Evolutionary conservation across 2,113 vertebrate genomes (phyloP).

Genomic region (Cranoglanis bouderius): DNA sequence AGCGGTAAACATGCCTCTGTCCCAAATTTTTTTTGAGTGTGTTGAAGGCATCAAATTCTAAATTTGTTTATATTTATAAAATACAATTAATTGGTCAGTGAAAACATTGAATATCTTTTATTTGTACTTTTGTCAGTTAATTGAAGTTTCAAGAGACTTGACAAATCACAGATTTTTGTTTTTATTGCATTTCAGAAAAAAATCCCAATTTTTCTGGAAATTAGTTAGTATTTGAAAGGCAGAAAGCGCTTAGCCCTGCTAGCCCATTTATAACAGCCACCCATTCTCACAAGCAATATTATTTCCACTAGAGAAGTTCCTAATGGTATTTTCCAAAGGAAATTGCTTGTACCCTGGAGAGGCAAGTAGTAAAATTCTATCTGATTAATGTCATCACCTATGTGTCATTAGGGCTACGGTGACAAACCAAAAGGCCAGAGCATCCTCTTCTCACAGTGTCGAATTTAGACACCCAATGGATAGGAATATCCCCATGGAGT

Average conservation of each 20-base stretch:
- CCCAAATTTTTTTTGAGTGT: too few relatives aligned
- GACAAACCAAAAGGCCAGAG: conserved; percentile 45
- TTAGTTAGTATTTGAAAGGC: background rate
- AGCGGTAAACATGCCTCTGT: too few relatives aligned
- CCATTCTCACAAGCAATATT: background rate
- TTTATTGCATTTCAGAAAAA: too few relatives aligned
- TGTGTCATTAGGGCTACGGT: conserved; percentile 39
- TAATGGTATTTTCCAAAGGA: conserved; percentile 18
- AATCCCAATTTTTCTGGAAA: too few relatives aligned
- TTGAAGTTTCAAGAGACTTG: too few relatives aligned
- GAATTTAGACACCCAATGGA: conserved; percentile 58
- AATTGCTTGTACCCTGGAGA: conserved; percentile 28
- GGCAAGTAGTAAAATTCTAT: conserved; percentile 18
- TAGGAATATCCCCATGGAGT: conserved; percentile 50
- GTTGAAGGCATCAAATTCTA: too few relatives aligned
- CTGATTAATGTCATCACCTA: conserved; percentile 40
- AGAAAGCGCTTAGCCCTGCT: background rate
- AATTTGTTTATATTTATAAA: too few relatives aligned
- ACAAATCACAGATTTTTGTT: too few relatives aligned
- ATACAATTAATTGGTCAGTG: too few relatives aligned
- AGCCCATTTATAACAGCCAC: background rate
- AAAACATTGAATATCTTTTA: too few relatives aligned
- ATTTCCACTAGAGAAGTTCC: background rate
- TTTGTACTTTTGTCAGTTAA: too few relatives aligned
- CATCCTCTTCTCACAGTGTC: conserved; percentile 39